Evolutionary conservation across 1,140 invertebrate genomes (phyloP), one percentile per base, ranked within the genome.

Genomic region (Phthorimaea operculella): DNA sequence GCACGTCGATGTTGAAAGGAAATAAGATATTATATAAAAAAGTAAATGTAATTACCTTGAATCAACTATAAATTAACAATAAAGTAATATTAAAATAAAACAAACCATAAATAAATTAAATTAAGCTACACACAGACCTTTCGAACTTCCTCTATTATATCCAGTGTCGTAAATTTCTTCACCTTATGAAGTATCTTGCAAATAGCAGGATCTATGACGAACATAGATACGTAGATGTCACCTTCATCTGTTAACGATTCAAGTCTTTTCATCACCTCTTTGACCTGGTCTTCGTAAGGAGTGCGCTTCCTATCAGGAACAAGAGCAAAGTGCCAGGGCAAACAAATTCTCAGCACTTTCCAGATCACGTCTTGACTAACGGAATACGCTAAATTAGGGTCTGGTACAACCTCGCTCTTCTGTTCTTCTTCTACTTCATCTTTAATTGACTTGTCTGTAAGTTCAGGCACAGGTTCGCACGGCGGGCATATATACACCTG

Each of bases 321-420:
- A n/a, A 76, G 55, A 17, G 55, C 15, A 53, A 83, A 85, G 54
- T 81, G 74, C 77, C 79, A 83, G 0, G 82, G 82, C n/a, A 85
- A 65, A 47, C 77, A 83, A 54, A 81, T 72, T 28, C 65, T 57
- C 8, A 85, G 59, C 12, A 85, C 64, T 42, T 85, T 85, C 78
- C 74, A 82, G 57, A 85, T 79, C 39, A 72, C 68, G 8, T 66
- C 49, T 63, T 82, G 78, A 55, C 66, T 71, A 8, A 85, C 73
- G 16, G 71, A 64, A 44, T 83, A 85, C 1, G 55, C 62, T 52
- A 83, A 36, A 45, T 76, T 68, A 11, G 73, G 68, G 60, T 81
- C 73, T 52, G 62, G 54, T 49, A 68, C 52, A 5, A 59, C 55
- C 55, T 74, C 76, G 51, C 45, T 61, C 52, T 72, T 76, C 11